These are phyloP conservation scores for Apeltes quadracus DNA, from an alignment of 2,113 vertebrate genomes.

Conservation along the genomic window DNA sequence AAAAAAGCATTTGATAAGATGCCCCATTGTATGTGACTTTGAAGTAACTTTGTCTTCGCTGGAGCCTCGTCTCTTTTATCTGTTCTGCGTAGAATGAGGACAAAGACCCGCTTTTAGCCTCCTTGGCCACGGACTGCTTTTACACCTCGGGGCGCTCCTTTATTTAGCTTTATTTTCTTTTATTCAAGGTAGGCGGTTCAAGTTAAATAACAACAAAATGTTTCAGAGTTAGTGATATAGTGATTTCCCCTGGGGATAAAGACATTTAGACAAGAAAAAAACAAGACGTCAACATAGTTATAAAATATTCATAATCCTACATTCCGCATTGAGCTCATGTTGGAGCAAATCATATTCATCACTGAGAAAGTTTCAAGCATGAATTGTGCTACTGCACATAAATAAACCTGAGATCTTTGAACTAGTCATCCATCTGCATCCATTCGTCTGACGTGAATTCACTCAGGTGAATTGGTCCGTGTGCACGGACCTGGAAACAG, in stretches of 20 bases:
- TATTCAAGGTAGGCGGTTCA: neutral
- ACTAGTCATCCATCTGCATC: constrained; percentile 10
- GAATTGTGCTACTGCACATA: neutral
- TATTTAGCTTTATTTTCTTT: constrained; percentile 16
- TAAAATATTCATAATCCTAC: neutral
- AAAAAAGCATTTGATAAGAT: neutral
- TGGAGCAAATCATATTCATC: neutral
- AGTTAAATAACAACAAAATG: neutral
- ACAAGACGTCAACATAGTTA: neutral
- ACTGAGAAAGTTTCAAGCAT: neutral
- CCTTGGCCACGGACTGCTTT: neutral
- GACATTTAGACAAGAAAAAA: neutral
- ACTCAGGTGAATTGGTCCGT: constrained; percentile 7
- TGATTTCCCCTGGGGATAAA: neutral
- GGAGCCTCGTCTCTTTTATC: neutral
- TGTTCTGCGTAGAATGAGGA: neutral
- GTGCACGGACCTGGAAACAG: constrained; percentile 28
- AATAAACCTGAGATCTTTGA: constrained; percentile 12
- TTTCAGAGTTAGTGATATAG: neutral
- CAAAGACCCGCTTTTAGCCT: constrained; percentile 22
- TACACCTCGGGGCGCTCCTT: constrained; percentile 14
- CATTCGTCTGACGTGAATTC: neutral
- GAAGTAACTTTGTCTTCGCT: neutral
- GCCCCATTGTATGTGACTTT: neutral
- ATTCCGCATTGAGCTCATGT: neutral